Evolutionary conservation across 2,113 vertebrate genomes (phyloP).

Genomic region (Chroicocephalus ridibundus): DNA sequence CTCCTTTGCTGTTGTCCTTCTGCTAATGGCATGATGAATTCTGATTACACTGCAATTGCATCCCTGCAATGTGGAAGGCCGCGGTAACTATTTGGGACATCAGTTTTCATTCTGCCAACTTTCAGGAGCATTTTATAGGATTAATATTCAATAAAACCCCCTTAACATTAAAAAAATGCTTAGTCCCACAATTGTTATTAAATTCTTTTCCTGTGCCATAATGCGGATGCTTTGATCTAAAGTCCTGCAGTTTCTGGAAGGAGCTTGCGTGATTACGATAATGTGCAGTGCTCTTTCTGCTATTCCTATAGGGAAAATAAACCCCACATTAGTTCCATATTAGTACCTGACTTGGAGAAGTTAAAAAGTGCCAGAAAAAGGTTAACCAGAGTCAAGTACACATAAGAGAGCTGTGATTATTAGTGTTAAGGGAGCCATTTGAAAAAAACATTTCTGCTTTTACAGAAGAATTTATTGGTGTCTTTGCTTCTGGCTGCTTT

Average conservation of each 20-base stretch:
- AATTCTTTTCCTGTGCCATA: slow-evolving; percentile 72
- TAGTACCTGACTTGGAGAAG: slow-evolving; percentile 81
- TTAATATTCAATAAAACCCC: slow-evolving; percentile 69
- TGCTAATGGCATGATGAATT: slow-evolving; percentile 42
- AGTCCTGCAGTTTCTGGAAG: slow-evolving; percentile 71
- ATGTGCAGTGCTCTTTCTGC: slow-evolving; percentile 75
- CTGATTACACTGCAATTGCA: slow-evolving; percentile 20
- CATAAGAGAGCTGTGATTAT: slow-evolving; percentile 79
- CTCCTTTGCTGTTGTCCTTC: slow-evolving; percentile 64
- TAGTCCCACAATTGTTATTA: slow-evolving; percentile 73
- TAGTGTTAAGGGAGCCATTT: slow-evolving; percentile 78
- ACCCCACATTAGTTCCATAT: slow-evolving; percentile 81
- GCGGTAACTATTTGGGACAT: slow-evolving; percentile 44
- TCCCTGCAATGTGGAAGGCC: background rate
- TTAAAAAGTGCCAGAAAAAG: slow-evolving; percentile 83
- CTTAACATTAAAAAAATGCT: slow-evolving; percentile 73
- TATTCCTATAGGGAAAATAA: slow-evolving; percentile 83
- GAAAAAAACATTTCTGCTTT: slow-evolving; percentile 78
- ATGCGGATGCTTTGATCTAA: slow-evolving; percentile 75
- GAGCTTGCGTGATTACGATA: slow-evolving; percentile 70
- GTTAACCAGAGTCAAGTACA: slow-evolving; percentile 84
- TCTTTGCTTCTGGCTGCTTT: slow-evolving; percentile 77
- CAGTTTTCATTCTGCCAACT: slow-evolving; percentile 50
- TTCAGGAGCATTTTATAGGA: slow-evolving; percentile 64
- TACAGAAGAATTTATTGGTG: slow-evolving; percentile 80